phyloP scores from a whole-genome alignment of 2,888 invertebrate species.

The Vannuccia rotundouncinata region DNA sequence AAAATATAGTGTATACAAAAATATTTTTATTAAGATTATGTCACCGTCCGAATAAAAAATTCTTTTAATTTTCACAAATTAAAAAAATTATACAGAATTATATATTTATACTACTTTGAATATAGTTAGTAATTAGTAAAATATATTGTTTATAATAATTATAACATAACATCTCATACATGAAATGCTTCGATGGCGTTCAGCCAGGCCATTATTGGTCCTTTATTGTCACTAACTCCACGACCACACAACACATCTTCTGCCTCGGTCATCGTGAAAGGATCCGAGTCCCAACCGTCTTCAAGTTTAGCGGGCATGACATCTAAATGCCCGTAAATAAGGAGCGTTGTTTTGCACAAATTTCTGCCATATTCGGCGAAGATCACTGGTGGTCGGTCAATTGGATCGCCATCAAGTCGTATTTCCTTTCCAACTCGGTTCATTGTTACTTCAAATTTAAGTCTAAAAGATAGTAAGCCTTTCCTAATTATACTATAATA shows the following conservation, averaged over 20 bases:
- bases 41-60: too few species aligned
- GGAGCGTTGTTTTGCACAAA: slow-evolving; percentile 77
- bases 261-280: slow-evolving; percentile 78
- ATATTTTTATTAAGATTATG: too few species aligned
- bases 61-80: too few species aligned
- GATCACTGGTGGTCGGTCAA: slow-evolving; percentile 74
- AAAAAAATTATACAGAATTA: too few species aligned
- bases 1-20: too few species aligned
- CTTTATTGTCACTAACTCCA: slow-evolving; percentile 84
- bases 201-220: slow-evolving; percentile 84
- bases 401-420: slow-evolving; percentile 10
- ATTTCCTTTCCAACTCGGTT: slow-evolving; percentile 4
- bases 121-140: too few species aligned
- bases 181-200: slow-evolving; percentile 84
- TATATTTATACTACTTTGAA: too few species aligned
- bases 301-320: slow-evolving; percentile 86
- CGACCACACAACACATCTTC: slow-evolving; percentile 83
- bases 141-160: too few species aligned
- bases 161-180: too few species aligned
- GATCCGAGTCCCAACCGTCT: slow-evolving; percentile 92
- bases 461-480: not conserved
- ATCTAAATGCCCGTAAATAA: slow-evolving; percentile 93
- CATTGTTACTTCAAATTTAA: not conserved
- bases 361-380: slow-evolving; percentile 69
- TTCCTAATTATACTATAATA: too few species aligned